Evolutionary conservation across 2,797 vertebrate genomes (phyloP), one percentile per base, ranked within the genome.

Genomic region (Leptoclinus maculatus): DNA sequence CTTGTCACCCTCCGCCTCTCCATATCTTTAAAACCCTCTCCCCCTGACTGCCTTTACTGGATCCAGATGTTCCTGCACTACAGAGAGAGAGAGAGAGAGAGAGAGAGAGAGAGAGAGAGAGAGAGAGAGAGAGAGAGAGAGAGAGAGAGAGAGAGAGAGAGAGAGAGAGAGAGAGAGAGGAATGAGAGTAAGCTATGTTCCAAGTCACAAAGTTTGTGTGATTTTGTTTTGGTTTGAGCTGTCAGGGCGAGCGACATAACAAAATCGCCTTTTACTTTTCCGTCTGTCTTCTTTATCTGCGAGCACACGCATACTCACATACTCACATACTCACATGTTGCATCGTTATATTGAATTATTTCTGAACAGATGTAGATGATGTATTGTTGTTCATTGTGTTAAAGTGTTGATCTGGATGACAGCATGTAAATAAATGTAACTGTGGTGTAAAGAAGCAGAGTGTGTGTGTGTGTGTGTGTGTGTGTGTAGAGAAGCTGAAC

Each of bases 11-110:
- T 57, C 74, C 14, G 74, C 79, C 86, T 80, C 84, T 74, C 76
- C 68, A 78, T 78, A 80, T 84, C 73, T 83, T 76, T 83, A 73
- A 86, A 86, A 78, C 83, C 74, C 68, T 76, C 72, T 76, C 82
- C 58, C 81, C 68, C 65, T 75, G 73, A 72, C 79, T 53, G 83
- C 79, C 65, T 88, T 93, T 84, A 92, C 88, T 89, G 87, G 83
- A 92, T 91, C 92, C 92, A 93, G 93, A 93, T 94, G 92, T 92
- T 89, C 81, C 79, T 75, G 79, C 54, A n/a, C 76, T 54, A 45
- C 70, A 32, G 32, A 57, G 56, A 67, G 56, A 41, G 38, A 65
- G 72, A 47, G 62, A 13, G 41, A 39, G 56, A 45, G 66, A 47
- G 45, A 43, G 39, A 69, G n/a, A 36, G 56, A 73, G 65, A 73